A percentile compares a stretch with the other conserved stretches of the same genome.
phyloP scores from a whole-genome alignment of 2,888 invertebrate species.

The Hofmannophila pseudospretella region DNA sequence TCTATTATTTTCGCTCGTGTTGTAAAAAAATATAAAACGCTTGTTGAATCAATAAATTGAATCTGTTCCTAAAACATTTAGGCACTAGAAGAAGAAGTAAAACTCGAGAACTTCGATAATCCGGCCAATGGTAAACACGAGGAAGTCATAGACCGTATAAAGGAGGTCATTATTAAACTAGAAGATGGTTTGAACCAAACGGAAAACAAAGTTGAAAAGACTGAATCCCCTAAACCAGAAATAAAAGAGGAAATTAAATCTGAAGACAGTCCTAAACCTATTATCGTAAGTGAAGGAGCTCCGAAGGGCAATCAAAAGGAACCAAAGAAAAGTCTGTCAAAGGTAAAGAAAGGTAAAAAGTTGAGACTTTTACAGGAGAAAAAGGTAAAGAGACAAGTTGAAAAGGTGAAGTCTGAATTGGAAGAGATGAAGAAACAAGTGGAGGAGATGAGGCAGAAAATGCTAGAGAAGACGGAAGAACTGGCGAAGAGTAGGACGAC shows the following conservation, averaged over 20 bases:
- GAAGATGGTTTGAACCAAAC: conserved; percentile 47
- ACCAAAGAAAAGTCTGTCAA: conserved; percentile 32
- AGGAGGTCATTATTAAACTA: conserved; percentile 60
- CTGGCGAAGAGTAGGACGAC: conserved; percentile 21
- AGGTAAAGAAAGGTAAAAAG: conserved; percentile 50
- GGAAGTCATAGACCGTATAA: conserved; percentile 59
- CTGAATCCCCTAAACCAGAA: conserved; percentile 11
- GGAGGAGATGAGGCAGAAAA: conserved; percentile 56
- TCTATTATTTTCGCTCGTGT: too few species aligned
- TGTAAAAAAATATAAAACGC: too few species aligned
- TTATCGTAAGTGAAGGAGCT: neutral
- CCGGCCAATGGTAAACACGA: conserved; percentile 47
- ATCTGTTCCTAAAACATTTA: too few species aligned
- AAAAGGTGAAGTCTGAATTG: conserved; percentile 52
- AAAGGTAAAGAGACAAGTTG: conserved; percentile 55
- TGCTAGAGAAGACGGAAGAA: conserved; percentile 42
- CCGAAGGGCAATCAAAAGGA: conserved; percentile 17
- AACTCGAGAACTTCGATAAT: conserved; percentile 55
- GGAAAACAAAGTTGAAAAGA: conserved; percentile 20
- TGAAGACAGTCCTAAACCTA: conserved; percentile 5
- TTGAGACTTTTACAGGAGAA: conserved; percentile 45
- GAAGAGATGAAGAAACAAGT: conserved; percentile 57
- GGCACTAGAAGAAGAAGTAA: conserved; percentile 52
- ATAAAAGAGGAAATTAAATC: conserved; percentile 4
- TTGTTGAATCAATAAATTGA: too few species aligned